phyloP scores from a whole-genome alignment of 1,140 invertebrate genomes.

The Centruroides sculpturatus region DNA sequence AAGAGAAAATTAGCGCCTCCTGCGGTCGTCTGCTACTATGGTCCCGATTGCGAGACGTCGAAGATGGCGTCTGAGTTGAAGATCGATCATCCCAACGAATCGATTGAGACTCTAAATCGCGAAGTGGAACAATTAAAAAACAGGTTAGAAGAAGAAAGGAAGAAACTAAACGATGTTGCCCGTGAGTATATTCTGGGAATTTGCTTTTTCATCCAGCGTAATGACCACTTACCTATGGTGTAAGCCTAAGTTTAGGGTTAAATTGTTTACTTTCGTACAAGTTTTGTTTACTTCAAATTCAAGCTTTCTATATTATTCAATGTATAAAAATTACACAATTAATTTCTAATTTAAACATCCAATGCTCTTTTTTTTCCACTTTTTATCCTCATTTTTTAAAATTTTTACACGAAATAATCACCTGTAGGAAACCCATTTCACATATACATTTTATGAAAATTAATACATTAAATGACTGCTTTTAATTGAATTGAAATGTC shows the following conservation, averaged over 20 bases:
- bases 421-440: too few species aligned
- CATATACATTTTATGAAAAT: too few species aligned
- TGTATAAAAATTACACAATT: not conserved
- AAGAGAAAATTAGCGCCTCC: not conserved
- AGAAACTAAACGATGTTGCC: constrained; percentile 93
- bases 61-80: constrained; percentile 12
- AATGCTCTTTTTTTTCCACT: too few species aligned
- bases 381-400: too few species aligned
- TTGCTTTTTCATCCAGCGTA: not conserved
- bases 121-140: constrained; percentile 86
- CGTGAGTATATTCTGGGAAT: constrained; percentile 43
- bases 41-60: not conserved
- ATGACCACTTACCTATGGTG: not conserved
- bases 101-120: constrained; percentile 58
- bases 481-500: too few species aligned
- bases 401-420: too few species aligned
- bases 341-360: not conserved
- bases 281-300: not conserved
- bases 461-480: too few species aligned
- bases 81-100: constrained; percentile 15
- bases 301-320: not conserved
- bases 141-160: constrained; percentile 88
- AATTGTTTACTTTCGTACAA: not conserved
- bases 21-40: not conserved
- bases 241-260: too few species aligned